Conservation (phyloP, 2,797 vertebrate species). For the Sebastes oblongus region DNA sequence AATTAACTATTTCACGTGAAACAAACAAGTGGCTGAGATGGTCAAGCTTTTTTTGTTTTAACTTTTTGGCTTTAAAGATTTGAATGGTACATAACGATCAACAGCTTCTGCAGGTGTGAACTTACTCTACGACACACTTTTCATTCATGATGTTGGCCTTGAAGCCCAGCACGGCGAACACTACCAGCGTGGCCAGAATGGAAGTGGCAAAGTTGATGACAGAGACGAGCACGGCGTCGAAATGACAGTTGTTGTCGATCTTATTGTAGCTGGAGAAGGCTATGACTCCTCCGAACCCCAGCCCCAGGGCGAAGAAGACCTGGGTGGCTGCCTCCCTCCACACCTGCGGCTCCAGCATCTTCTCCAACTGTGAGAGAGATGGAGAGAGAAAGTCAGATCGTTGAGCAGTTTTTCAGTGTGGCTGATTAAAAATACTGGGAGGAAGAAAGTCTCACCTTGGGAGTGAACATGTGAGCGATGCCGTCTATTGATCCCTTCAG, state of each 20-base stretch:
- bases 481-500: slow-evolving; percentile 92
- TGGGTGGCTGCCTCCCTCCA: slow-evolving; percentile 96
- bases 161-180: slow-evolving; percentile 96
- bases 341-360: slow-evolving; percentile 95
- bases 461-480: slow-evolving; percentile 96
- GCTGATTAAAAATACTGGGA: neutral
- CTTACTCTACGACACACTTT: slow-evolving; percentile 94
- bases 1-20: neutral
- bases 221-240: slow-evolving; percentile 92
- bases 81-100: neutral
- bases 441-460: slow-evolving; percentile 84
- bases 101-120: slow-evolving; percentile 23
- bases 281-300: slow-evolving; percentile 96
- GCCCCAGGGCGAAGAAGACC: slow-evolving; percentile 94
- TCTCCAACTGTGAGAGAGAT: slow-evolving; percentile 86
- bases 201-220: slow-evolving; percentile 97
- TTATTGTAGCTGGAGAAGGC: slow-evolving; percentile 99
- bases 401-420: neutral
- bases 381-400: neutral
- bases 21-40: neutral
- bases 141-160: slow-evolving; percentile 98
- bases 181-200: slow-evolving; percentile 93
- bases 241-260: slow-evolving; percentile 97
- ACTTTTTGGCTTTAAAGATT: neutral
- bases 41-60: neutral